These are phyloP conservation scores for Neosilurus mollespiculum DNA, from an alignment of 2,797 vertebrate species.

Conservation along the genomic window DNA sequence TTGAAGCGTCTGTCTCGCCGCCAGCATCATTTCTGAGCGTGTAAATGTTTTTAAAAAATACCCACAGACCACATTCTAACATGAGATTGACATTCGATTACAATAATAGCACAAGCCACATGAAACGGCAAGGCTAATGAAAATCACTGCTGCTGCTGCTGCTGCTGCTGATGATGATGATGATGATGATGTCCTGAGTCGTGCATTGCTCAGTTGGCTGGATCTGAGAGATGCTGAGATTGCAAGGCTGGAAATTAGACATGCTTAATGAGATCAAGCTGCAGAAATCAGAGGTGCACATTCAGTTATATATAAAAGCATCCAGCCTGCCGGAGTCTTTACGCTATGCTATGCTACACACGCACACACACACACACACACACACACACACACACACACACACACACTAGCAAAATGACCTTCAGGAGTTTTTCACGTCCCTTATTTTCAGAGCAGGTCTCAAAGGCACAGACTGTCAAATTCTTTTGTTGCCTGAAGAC, in stretches of 20 bases:
- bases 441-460: slow-evolving; percentile 8
- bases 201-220: background rate
- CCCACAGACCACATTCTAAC: background rate
- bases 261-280: background rate
- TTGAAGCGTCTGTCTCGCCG: background rate
- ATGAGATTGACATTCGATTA: background rate
- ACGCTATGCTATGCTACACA: background rate
- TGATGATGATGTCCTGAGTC: slow-evolving; percentile 18
- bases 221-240: slow-evolving; percentile 5
- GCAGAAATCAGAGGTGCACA: background rate
- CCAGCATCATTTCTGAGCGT: background rate
- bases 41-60: background rate
- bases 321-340: background rate
- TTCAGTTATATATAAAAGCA: background rate
- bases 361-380: slow-evolving; percentile 21
- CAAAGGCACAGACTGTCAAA: background rate
- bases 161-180: no score
- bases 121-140: background rate
- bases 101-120: background rate
- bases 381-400: slow-evolving; percentile 23
- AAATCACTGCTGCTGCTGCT: background rate
- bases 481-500: background rate
- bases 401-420: slow-evolving; percentile 25
- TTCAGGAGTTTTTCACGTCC: slow-evolving; percentile 29
- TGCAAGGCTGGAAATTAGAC: slow-evolving; percentile 8